These are phyloP conservation scores for Alviniconcha strummeri DNA, from an alignment of 2,888 invertebrate species.

Conservation along the genomic window DNA sequence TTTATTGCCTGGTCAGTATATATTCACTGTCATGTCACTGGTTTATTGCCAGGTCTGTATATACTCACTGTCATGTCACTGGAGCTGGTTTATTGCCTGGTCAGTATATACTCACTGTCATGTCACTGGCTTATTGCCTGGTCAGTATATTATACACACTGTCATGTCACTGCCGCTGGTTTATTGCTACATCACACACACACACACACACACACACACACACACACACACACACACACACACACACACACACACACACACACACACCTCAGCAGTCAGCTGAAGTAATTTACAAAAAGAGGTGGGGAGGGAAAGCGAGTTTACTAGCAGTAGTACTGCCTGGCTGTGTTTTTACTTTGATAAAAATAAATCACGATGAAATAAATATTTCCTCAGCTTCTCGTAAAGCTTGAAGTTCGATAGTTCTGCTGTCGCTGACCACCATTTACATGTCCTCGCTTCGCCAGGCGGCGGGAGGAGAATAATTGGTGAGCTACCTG, in stretches of 20 bases:
- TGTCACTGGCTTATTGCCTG: conserved; percentile 73
- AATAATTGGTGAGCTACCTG: too few species aligned
- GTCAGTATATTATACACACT: conserved; percentile 49
- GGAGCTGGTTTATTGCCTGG: conserved; percentile 72
- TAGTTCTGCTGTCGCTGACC: too few species aligned
- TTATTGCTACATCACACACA: conserved; percentile 63
- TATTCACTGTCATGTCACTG: conserved; percentile 58
- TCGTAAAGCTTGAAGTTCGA: too few species aligned
- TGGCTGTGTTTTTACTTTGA: too few species aligned
- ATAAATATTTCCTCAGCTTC: too few species aligned
- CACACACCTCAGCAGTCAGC: neutral
- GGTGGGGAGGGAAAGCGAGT: too few species aligned
- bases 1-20: conserved; percentile 64
- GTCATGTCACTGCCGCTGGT: conserved; percentile 65
- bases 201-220: neutral
- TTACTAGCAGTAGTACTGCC: too few species aligned
- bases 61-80: conserved; percentile 48
- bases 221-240: neutral
- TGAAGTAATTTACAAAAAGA: too few species aligned
- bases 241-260: neutral
- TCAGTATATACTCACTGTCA: conserved; percentile 35
- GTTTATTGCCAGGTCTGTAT: conserved; percentile 65
- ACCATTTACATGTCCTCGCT: too few species aligned
- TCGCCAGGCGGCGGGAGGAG: too few species aligned
- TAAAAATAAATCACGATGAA: too few species aligned